Evolutionary conservation across 2,888 invertebrate species (phyloP), one percentile per base, ranked within the genome.

Genomic region (Drosophila mimetica): DNA sequence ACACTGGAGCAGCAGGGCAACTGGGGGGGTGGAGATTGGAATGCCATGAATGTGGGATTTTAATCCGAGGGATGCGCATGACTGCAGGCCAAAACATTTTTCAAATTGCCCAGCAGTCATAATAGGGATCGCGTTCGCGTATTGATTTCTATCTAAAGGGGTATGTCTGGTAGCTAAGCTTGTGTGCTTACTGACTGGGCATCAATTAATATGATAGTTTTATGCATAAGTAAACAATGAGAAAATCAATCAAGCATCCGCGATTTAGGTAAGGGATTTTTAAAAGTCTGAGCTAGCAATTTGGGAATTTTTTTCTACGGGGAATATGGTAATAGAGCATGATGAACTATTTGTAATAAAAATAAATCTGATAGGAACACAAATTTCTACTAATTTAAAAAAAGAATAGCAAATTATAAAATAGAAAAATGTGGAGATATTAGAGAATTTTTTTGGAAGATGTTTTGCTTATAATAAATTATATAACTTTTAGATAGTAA

Each of bases 1-100:
- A 71, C 92, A 92, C 75, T 91, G 89, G 57, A 91, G 89, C 39
- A 90, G 80, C 51, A 91, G 65, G 25, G 88, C 87, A 81, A 76
- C 90, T 89, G 60, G n/a, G 63, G 63, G 48, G 46, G 34, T 44
- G 37, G 25, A 6, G 7, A n/a, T 37, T 1, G 25, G 25, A 70
- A 55, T 42, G 42, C 3, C 25, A 50, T 37, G 32, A 51, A 58
- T 55, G 14, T 47, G 22, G 13, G 22, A n/a, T 44, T 18, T 18
- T 28, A 34, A 42, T 18, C 13, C n/a, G 50, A 8, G 37, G 25
- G 48, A 50, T 32, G 18, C 67, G 72, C 79, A 70, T 83, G 83
- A 78, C 72, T 80, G 83, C 34, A 48, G 70, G 65, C 13, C 75
- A 70, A 44, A 46, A 47, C 66, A 75, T 79, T 75, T 74, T 73